Conservation (phyloP, 37 sponge, comb jelly and placozoan genomes). For the Petrosia ficiformis region DNA sequence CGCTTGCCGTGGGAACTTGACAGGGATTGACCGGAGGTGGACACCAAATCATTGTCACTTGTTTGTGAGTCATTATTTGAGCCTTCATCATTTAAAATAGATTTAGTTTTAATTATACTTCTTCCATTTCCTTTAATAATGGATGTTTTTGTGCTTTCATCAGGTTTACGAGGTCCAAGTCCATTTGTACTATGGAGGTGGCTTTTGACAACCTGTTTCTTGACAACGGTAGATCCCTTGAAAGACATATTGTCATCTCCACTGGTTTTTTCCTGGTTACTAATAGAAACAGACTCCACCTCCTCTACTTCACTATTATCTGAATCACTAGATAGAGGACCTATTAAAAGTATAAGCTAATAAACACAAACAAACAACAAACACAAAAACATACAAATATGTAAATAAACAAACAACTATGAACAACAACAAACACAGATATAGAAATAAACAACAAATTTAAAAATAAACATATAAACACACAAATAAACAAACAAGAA, state of each 20-base stretch:
- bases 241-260: no score
- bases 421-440: not conserved
- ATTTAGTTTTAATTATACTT: no score
- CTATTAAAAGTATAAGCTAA: conserved; percentile 2
- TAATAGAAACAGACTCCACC: not conserved
- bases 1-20: not conserved
- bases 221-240: no score
- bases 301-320: conserved; percentile 12
- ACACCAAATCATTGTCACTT: conserved; percentile 30
- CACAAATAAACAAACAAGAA: no score
- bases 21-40: not conserved
- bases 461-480: no score
- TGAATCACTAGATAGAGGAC: conserved; percentile 48
- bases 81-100: not conserved
- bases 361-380: not conserved
- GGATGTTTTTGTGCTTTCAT: no score
- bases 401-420: not conserved
- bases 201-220: no score
- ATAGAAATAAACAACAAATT: no score
- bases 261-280: not conserved
- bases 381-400: conserved; percentile 3
- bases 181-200: no score
- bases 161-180: no score
- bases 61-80: conserved; percentile 15
- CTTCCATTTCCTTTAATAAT: no score